Percentiles rank a stretch among this genome's conserved stretches.
Evolutionary conservation across 2,888 invertebrate genomes (phyloP).

Genomic region (Petrolisthes cinctipes): DNA sequence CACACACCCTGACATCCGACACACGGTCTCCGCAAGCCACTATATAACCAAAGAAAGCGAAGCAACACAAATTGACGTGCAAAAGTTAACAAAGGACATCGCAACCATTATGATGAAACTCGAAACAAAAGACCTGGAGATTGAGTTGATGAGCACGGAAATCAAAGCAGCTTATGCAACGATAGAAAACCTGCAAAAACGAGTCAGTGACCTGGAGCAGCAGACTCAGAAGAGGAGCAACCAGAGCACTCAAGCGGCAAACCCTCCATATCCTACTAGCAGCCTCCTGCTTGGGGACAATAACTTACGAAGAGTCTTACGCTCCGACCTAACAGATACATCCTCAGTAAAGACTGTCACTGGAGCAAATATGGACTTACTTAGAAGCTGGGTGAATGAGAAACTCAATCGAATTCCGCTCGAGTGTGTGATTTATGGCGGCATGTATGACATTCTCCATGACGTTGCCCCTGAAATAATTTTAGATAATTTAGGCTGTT

Average conservation of each 20-base stretch:
- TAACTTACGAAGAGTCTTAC: neutral
- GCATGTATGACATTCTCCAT: neutral
- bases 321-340: conserved; percentile 1
- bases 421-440: neutral
- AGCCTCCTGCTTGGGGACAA: neutral
- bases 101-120: neutral
- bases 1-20: neutral
- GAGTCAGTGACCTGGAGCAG: neutral
- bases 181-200: conserved; percentile 9
- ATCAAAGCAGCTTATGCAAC: neutral
- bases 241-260: neutral
- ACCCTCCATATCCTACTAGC: neutral
- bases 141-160: neutral
- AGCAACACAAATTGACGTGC: neutral
- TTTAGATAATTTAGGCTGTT: too few species aligned
- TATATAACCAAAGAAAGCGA: neutral
- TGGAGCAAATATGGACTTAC: neutral
- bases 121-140: conserved; percentile 2
- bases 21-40: neutral
- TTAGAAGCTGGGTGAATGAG: neutral
- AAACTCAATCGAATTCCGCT: neutral
- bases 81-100: neutral
- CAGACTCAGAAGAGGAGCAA: neutral
- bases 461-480: too few species aligned
- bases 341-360: neutral